Base-by-base conservation (phyloP, 2,888 invertebrate genomes). In the Agrochola lota region DNA sequence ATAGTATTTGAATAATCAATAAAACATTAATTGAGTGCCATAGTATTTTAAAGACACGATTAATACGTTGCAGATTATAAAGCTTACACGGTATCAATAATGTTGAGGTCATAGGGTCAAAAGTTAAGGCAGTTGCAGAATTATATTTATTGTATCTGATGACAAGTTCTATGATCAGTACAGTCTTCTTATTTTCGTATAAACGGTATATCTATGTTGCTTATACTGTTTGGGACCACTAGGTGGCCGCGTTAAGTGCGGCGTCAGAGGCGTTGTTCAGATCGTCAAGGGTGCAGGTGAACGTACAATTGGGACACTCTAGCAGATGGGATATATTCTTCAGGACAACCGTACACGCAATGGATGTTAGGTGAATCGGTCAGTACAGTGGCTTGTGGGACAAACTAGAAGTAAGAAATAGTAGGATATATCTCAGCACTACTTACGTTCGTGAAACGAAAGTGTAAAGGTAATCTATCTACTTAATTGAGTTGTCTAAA, bases 401-500 rank as follows among this genome's bases (percentile, higher is more conserved):
- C 40, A 55, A 69, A 62, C 1, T 26, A 15, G 20, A 59, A 46
- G 12, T 66, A 52, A 35, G 43, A 35, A 30, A 20, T 55, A 69
- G 26, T 26, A 9, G 30, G 20, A 57, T 20, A 60, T 57, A 49
- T 73, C 20, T 77, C 52, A 78, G 71, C 43, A 55, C 30, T 57
- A 74, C 68, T 69, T 52, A 63, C 55, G 59, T 75, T 74, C 26
- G 70, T 76, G 81, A 78, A 84, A 76, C 75, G 74, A 85, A 88
- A 87, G 90, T 89, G 90, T 90, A 88, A 91, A 91, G 89, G 87
- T 87, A 90, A 92, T 93, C 83, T 84, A 91, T 92, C 88, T 85
- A 91, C 90, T 88, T 93, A 94, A 94, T 95, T 93, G 92, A 95
- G 93, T 91, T 93, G 93, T 94, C 93, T 89, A 91, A 94, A 93